Conservation (phyloP, 2,888 invertebrate species). For the Rotaria sp. region DNA sequence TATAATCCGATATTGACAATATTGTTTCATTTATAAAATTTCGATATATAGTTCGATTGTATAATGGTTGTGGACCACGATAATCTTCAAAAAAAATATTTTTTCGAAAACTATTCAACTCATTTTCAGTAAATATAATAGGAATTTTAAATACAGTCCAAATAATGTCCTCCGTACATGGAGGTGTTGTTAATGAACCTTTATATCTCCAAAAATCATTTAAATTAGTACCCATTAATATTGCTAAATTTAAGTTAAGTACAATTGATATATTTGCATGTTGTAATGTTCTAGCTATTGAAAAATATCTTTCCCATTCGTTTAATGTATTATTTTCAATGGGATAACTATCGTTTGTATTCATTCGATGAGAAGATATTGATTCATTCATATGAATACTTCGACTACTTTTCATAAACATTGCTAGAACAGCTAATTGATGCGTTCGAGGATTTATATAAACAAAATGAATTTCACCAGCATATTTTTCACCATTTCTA, state of each 20-base stretch:
- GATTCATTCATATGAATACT: not conserved
- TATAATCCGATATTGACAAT: not conserved
- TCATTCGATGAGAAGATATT: not conserved
- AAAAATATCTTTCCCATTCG: not conserved
- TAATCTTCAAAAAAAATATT: not conserved
- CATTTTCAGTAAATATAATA: not conserved
- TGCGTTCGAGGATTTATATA: not conserved
- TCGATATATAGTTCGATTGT: not conserved
- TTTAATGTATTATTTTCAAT: not conserved
- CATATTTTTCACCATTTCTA: not conserved
- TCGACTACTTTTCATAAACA: not conserved
- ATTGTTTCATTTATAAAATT: not conserved
- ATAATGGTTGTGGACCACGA: not conserved
- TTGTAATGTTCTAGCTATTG: not conserved
- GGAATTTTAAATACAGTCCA: conserved; percentile 5
- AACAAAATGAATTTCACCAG: conserved; percentile 9
- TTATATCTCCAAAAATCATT: not conserved
- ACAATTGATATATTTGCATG: not conserved
- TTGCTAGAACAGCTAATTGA: not conserved
- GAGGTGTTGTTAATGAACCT: conserved; percentile 8
- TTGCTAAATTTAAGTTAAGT: not conserved
- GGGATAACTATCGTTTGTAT: not conserved
- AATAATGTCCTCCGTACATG: not conserved
- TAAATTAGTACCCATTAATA: not conserved
- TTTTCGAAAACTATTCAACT: not conserved